Conservation (phyloP, 2,797 vertebrate species). For the Phrynocephalus guinanensis region DNA sequence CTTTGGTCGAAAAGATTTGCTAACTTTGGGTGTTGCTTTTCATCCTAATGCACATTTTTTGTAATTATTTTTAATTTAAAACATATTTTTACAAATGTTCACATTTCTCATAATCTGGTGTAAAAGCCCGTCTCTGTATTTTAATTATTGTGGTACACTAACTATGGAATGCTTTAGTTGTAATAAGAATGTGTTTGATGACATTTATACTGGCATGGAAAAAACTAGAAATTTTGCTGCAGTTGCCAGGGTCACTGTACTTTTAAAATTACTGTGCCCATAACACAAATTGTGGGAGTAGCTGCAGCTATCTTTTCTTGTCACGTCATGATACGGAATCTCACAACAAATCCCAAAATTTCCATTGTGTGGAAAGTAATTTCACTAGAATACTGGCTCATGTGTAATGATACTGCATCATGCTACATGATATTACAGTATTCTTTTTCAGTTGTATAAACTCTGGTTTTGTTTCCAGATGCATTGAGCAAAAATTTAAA, state of each 20-base stretch:
- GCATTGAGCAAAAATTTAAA: constrained; percentile 96
- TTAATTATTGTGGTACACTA: background rate
- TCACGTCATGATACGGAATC: no score
- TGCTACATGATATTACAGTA: background rate
- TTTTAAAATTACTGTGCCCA: no score
- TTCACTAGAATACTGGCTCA: no score
- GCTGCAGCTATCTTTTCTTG: no score
- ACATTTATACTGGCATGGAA: background rate
- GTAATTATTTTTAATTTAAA: background rate
- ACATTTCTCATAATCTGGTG: background rate
- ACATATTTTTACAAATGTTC: background rate
- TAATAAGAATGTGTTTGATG: background rate
- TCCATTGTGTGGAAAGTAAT: no score
- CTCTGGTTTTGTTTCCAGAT: constrained; percentile 81
- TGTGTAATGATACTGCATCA: no score
- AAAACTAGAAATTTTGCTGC: background rate
- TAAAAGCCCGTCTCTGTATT: background rate
- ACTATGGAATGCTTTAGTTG: background rate
- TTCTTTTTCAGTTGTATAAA: background rate
- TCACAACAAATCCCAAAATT: no score
- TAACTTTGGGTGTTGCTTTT: background rate
- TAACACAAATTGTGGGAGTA: no score
- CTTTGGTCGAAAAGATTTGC: background rate
- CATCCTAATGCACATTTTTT: background rate
- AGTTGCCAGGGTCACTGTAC: background rate